Evolutionary conservation across 2,797 vertebrate species (phyloP), one percentile per base, ranked within the genome.

Genomic region (Amazonetta brasiliensis): DNA sequence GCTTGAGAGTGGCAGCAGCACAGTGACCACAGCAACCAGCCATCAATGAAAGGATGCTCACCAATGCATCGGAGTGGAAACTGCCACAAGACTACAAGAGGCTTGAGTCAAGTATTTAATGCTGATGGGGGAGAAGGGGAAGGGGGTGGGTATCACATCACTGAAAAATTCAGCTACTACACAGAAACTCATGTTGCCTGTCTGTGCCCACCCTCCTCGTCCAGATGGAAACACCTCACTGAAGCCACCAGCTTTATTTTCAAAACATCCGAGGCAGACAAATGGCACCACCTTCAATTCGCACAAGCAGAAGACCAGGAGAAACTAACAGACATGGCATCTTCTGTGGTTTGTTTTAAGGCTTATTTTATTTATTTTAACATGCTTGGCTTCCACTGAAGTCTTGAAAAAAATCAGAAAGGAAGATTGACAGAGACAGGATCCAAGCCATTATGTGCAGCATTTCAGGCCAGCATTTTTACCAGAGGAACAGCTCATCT

Each of bases 401-500:
- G 25, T 64, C 48, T 77, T 21, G 55, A 82, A 78, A 67, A 69
- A 92, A 52, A 67, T 26, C 54, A 46, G 43, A 71, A 81, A 79
- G 33, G 9, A 67, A 79, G 55, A 94, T 35, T 73, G 74, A 91
- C 76, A 96, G 83, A 16, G 6, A 86, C 37, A 87, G 31, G 68
- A 95, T 92, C 31, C 60, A 88, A 92, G 63, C 28, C 67, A 79
- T 79, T 88, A 90, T 2, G 5, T 60, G 50, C 71, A 93, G 59
- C 37, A 67, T 95, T 87, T 96, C 60, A 82, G 78, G 88, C 88
- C 88, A 89, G 56, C 39, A 59, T 86, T 94, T 94, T 81, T 46
- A 95, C 8, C 10, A 88, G 59, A 92, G 33, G 20, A 92, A 43
- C 82, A 58, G 66, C 73, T 91, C 80, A 78, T 30, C 23, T 81